These are phyloP conservation scores for Drosophila carrolli DNA, from an alignment of 1,140 invertebrate species.

Conservation along the genomic window DNA sequence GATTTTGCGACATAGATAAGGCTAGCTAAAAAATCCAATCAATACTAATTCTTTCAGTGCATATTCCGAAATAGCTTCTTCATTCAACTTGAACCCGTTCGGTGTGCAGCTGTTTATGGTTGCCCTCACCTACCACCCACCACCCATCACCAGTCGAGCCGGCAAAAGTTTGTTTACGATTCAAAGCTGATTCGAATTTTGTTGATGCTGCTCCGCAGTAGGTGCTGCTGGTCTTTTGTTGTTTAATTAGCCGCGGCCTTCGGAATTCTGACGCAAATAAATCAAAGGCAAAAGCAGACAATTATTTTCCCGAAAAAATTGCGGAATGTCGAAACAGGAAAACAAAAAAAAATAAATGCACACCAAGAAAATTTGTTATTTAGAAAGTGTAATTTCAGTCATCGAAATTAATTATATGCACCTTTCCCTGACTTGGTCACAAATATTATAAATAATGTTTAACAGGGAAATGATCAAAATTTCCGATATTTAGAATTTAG, in stretches of 20 bases:
- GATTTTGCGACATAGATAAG: too few relatives aligned
- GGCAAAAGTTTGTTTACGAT: slow-evolving; percentile 50
- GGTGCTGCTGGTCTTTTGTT: slow-evolving; percentile 25
- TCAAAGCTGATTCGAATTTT: slow-evolving; percentile 28
- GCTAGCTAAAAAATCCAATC: too few relatives aligned
- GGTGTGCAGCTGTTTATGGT: slow-evolving; percentile 57
- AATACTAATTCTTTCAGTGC: slow-evolving; percentile 1
- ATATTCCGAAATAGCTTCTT: slow-evolving; percentile 29
- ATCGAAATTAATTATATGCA: too few relatives aligned
- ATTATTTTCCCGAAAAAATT: slow-evolving; percentile 12
- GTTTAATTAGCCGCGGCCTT: slow-evolving; percentile 54
- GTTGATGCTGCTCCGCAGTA: slow-evolving; percentile 24
- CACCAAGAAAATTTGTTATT: slow-evolving; percentile 1
- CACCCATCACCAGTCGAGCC: slow-evolving; percentile 5
- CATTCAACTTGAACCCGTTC: slow-evolving; percentile 45
- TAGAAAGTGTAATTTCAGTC: too few relatives aligned
- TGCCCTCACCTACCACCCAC: neutral
- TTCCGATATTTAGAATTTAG: too few relatives aligned
- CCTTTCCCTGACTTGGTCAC: too few relatives aligned
- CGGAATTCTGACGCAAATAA: slow-evolving; percentile 57
- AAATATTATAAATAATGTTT: too few relatives aligned
- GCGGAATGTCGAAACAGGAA: slow-evolving; percentile 3
- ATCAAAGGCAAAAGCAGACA: slow-evolving; percentile 43
- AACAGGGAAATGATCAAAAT: too few relatives aligned
- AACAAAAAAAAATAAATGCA: slow-evolving; percentile 16